A percentile compares a stretch with the other conserved stretches of the same genome.
Conservation (phyloP, 2,888 invertebrate genomes). For the Nymphalis c-album region DNA sequence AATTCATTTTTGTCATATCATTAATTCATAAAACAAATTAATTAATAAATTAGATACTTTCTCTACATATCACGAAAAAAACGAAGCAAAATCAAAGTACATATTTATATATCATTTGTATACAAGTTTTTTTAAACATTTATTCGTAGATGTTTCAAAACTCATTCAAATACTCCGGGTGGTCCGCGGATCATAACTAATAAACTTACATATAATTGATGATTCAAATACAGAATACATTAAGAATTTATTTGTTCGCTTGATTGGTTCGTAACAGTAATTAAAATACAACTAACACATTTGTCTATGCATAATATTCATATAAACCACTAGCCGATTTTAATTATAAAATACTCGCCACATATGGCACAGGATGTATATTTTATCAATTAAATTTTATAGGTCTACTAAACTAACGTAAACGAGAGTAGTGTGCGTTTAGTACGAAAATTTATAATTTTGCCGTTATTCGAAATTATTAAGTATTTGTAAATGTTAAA, state of each 20-base stretch:
- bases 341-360: constrained; percentile 11
- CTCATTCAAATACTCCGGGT: constrained; percentile 27
- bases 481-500: too few species aligned
- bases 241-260: constrained; percentile 50
- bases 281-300: constrained; percentile 63
- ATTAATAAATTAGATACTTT: too few species aligned
- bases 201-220: constrained; percentile 36
- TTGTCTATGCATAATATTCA: constrained; percentile 67
- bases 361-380: neutral
- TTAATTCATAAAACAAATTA: too few species aligned
- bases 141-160: constrained; percentile 10
- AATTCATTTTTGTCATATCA: too few species aligned
- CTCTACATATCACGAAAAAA: too few species aligned
- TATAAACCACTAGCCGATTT: constrained; percentile 31
- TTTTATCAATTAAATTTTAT: too few species aligned
- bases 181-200: constrained; percentile 34
- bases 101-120: neutral
- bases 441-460: too few species aligned
- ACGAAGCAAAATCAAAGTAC: too few species aligned
- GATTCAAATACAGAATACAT: constrained; percentile 44
- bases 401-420: too few species aligned
- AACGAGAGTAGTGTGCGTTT: too few species aligned
- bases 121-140: neutral
- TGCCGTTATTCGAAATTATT: too few species aligned
- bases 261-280: constrained; percentile 53